Percentiles rank a stretch among this genome's conserved stretches.
Conservation (phyloP, 2,888 invertebrate species). For the Thelaira solivaga region DNA sequence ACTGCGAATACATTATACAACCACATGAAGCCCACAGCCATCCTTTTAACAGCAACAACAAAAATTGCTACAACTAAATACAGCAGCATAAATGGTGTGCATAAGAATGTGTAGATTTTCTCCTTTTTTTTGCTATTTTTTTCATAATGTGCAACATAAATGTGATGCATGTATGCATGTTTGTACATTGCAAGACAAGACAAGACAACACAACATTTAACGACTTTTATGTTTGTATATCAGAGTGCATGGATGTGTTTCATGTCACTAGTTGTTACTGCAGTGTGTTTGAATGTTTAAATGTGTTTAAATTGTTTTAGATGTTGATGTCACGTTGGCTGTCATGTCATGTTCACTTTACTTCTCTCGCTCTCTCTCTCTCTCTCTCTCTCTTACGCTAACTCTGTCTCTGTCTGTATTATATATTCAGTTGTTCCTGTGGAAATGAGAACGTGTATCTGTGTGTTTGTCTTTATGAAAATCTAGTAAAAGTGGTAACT, state of each 20-base stretch:
- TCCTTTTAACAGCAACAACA: neutral
- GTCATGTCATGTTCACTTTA: slow-evolving; percentile 39
- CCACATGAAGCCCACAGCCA: neutral
- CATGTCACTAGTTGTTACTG: slow-evolving; percentile 5
- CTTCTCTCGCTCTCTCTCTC: neutral
- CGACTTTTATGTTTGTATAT: neutral
- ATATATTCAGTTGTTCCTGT: too few species aligned
- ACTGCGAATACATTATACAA: neutral
- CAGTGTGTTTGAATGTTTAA: too few species aligned
- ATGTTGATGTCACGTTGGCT: slow-evolving; percentile 50
- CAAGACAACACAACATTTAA: neutral
- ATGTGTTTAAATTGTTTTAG: slow-evolving; percentile 41
- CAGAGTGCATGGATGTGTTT: slow-evolving; percentile 1
- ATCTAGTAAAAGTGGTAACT: slow-evolving; percentile 28
- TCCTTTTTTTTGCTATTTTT: neutral
- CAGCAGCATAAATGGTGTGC: slow-evolving; percentile 16
- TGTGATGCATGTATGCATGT: too few species aligned
- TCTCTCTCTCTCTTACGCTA: neutral
- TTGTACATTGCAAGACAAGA: slow-evolving; percentile 20
- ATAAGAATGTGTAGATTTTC: neutral
- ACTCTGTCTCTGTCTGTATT: too few species aligned
- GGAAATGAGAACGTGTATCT: neutral
- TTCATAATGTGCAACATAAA: slow-evolving; percentile 27
- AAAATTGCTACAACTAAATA: neutral
- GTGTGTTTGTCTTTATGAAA: neutral